A percentile compares a stretch with the other conserved stretches of the same genome.
phyloP scores from a whole-genome alignment of 2,888 invertebrate genomes.

The Halictus quadricinctus region DNA sequence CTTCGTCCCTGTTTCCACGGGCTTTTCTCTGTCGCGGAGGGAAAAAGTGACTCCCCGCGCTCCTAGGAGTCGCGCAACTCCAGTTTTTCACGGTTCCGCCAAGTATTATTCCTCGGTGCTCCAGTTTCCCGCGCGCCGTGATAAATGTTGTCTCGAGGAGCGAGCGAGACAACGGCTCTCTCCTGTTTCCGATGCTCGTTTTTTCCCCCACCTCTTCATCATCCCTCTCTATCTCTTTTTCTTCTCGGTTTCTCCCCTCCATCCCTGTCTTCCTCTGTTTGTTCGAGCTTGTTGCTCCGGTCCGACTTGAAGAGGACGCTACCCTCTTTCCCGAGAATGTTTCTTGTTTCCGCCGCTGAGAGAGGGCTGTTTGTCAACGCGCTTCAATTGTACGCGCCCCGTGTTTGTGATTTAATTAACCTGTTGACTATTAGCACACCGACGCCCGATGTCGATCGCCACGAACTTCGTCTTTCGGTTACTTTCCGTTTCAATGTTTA shows the following conservation, averaged over 20 bases:
- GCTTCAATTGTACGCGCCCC: background rate
- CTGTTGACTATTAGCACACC: background rate
- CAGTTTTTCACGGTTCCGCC: background rate
- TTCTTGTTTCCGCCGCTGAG: background rate
- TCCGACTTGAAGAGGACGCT: background rate
- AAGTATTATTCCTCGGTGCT: background rate
- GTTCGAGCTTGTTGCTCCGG: conserved; percentile 13
- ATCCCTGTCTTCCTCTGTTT: background rate
- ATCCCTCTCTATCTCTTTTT: background rate
- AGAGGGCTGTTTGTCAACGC: conserved; percentile 4
- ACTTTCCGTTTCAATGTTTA: background rate
- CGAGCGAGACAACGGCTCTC: background rate
- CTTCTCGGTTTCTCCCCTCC: background rate
- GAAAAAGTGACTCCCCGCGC: background rate
- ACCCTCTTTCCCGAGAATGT: background rate
- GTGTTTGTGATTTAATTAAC: conserved; percentile 3
- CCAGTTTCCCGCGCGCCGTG: background rate
- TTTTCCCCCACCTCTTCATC: background rate
- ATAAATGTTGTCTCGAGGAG: conserved; percentile 2
- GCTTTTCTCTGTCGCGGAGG: background rate
- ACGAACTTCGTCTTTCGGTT: background rate
- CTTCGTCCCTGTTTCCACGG: background rate
- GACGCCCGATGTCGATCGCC: background rate
- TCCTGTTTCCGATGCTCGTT: background rate
- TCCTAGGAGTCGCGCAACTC: background rate